Evolutionary conservation across 2,888 invertebrate species (phyloP).

Genomic region (Nomada flava): DNA sequence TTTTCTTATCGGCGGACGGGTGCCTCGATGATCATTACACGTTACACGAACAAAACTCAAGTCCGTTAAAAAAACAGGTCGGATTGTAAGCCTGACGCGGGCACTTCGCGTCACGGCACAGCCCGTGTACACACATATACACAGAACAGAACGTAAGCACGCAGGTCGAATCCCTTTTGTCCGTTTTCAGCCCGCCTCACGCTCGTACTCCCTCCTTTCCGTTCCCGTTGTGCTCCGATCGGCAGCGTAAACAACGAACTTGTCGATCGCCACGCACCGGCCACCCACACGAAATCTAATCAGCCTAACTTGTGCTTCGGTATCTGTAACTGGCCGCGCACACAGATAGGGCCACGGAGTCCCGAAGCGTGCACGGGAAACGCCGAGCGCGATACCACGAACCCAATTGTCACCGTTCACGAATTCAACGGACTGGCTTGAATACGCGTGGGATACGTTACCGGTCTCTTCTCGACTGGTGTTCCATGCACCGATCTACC

Average conservation of each 20-base stretch:
- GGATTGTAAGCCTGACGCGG: not conserved
- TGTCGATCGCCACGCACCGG: constrained; percentile 25
- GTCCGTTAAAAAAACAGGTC: not conserved
- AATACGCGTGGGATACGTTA: constrained; percentile 34
- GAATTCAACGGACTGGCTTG: constrained; percentile 1
- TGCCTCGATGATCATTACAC: not conserved
- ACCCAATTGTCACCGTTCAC: constrained; percentile 54
- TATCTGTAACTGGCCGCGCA: constrained; percentile 42
- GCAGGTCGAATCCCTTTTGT: constrained; percentile 41
- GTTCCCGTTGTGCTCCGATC: not conserved
- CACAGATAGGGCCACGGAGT: constrained; percentile 4
- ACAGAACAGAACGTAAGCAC: not conserved
- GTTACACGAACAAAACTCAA: constrained; percentile 7
- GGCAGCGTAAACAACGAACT: constrained; percentile 14
- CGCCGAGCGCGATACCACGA: constrained; percentile 16
- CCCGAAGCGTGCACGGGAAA: not conserved
- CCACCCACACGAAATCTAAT: constrained; percentile 67
- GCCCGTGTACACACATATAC: not conserved
- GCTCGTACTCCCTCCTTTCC: not conserved
- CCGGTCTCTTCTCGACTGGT: constrained; percentile 27
- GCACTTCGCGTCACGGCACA: constrained; percentile 32
- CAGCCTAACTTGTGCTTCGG: constrained; percentile 62
- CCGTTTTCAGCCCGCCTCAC: constrained; percentile 34
- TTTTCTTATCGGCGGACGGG: not conserved
- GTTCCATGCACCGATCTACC: not conserved